A percentile compares a stretch with the other conserved stretches of the same genome.
These are phyloP conservation scores for Lycophotia porphyrea DNA, from an alignment of 2,888 invertebrate genomes.

Conservation along the genomic window DNA sequence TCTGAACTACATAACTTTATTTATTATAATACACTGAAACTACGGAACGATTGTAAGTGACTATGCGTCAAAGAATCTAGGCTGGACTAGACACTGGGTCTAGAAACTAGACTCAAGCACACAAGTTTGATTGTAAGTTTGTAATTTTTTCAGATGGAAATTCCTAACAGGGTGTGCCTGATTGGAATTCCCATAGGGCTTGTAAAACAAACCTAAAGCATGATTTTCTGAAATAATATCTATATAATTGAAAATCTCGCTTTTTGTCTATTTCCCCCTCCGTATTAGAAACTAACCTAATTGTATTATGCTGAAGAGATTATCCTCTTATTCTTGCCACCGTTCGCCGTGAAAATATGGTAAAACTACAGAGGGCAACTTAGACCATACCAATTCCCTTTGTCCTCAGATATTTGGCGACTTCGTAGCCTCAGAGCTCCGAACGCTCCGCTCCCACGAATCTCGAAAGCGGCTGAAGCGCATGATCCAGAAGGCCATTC, in stretches of 20 bases:
- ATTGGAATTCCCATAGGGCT: too few relatives aligned
- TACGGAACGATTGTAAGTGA: too few relatives aligned
- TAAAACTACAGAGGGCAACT: background rate
- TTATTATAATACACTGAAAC: too few relatives aligned
- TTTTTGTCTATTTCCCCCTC: background rate
- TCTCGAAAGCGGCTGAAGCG: constrained; percentile 83
- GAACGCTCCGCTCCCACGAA: constrained; percentile 81
- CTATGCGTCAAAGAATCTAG: too few relatives aligned
- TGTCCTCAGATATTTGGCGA: constrained; percentile 83
- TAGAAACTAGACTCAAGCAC: background rate
- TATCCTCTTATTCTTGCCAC: background rate
- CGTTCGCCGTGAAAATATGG: background rate
- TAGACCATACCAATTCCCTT: background rate
- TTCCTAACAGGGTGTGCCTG: background rate
- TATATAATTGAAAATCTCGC: background rate
- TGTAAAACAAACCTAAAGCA: background rate
- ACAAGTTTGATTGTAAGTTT: background rate
- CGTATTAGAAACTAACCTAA: too few relatives aligned
- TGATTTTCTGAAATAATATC: background rate
- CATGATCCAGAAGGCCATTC: constrained; percentile 85
- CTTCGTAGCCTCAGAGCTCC: constrained; percentile 87
- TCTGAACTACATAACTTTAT: background rate
- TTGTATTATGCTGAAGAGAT: background rate
- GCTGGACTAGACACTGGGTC: background rate
- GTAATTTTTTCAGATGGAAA: background rate